Base-by-base conservation (phyloP, 2,797 vertebrate genomes). In the Clarias laeviceps region DNA sequence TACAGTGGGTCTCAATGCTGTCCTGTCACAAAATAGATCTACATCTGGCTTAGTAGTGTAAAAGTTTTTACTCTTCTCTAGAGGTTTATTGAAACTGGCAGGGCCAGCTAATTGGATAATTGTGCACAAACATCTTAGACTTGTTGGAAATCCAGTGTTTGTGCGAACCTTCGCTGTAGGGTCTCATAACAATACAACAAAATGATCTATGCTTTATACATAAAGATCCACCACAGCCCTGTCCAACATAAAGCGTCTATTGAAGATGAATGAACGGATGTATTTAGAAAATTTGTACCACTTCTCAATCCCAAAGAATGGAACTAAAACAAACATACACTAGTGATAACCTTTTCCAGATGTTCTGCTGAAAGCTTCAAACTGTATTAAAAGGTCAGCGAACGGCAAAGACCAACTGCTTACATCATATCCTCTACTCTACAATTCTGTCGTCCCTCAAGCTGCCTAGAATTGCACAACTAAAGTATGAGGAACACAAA, bases 401-500 rank as follows among this genome's bases (percentile, higher is more conserved):
- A 77, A 79, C 61, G 27, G 61, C n/a, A 62, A 79, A 79, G 64
- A 45, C 34, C 54, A 65, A 20, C 17, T 57, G 32, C 82, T 84
- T 74, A 40, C 86, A 50, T 87, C 82, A 87, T 56, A 62, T 87
- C 69, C 78, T 59, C 62, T 79, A 66, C 37, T 20, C 17, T 32
- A 65, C 57, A 70, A 73, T 66, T 56, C 65, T 65, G 3, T 62
- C 17, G 40, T 61, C 68, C 18, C 64, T 45, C 22, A 20, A 37
- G 64, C 68, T 70, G 74, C 73, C 82, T 82, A 22, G 29, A 59
- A 84, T 84, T 82, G 84, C 74, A 73, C 80, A 87, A 83, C 64
- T 18, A 82, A 32, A 84, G 45, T 80, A 61, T 64, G 59, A 69
- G 66, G 68, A 86, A 79, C 69, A 57, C 32, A 57, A 20, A n/a